Base-by-base conservation (phyloP, 2,888 invertebrate genomes). In the Blera fallax region DNA sequence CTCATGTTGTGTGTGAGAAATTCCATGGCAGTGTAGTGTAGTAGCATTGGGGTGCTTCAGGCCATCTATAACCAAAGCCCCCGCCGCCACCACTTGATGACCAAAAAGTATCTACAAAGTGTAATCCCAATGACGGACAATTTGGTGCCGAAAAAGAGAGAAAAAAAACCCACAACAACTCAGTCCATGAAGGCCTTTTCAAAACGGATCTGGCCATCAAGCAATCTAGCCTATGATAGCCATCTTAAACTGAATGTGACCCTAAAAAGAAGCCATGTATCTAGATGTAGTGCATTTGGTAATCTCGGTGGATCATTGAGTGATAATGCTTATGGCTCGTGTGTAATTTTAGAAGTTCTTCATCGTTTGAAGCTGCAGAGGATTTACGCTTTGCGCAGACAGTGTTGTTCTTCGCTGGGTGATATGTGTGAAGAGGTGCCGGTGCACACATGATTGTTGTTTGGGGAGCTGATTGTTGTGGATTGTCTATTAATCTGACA, bases 171-270 rank as follows among this genome's bases (percentile, higher is more conserved):
- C 24, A 56, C 18, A 27, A 24, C 52, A 50, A 58, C 73, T 60
- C 21, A 48, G 21, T 43, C 45, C 43, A 24, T 52, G 73, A 73
- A 70, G 82, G 64, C 62, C 83, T 78, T 73, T 67, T 62, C 45
- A 21, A 79, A 79, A 80, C 80, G 80, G 84, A 84, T 84, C 80
- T 79, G 69, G 32, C 81, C 81, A 82, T 82, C 74, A 74, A 81
- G 34, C 48, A 29, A 73, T 62, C 29, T 43, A 62, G 62, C 29
- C 62, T 56, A 18, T 29, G 73, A 64, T 64, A 64, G 43, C 29
- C 32, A 79, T 74, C 64, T 45, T 67, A 29, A 45, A 52, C 58
- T 62, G n/a, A 54, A 67, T 60, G 78, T 83, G 83, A 78, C 70
- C 77, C 82, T 82, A 82, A 77, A 77, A 58, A 64, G 37, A 64